Base-by-base conservation (phyloP, 2,113 vertebrate species). In the Phalacrocorax pelagicus region DNA sequence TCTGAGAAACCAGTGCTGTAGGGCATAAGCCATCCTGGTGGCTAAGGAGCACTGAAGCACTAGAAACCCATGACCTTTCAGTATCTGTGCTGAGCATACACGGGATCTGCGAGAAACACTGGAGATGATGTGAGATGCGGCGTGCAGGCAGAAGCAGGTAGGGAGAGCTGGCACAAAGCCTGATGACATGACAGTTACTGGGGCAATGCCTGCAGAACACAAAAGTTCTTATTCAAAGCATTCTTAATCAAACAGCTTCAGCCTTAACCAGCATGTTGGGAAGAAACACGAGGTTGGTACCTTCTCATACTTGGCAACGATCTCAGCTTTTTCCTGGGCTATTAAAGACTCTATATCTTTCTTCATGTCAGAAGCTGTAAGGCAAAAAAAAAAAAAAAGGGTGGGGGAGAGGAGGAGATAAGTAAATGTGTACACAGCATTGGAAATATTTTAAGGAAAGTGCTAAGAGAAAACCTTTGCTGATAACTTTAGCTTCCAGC, bases 321-420 rank as follows among this genome's bases (percentile, higher is more conserved):
- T 99, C 72, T 99, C 99, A 57, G 98, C 98, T 69, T 98, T 98
- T 98, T 99, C 99, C 97, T 98, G 98, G 96, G 98, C 98, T 98
- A 99, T 99, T 98, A 99, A 87, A 54, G 98, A 96, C 58, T 99
- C 99, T 81, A 99, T 98, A 89, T 99, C 99, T 96, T 99, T 99
- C 99, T 99, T 99, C 99, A 99, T 99, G 98, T 99, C 99, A 98
- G 98, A 98, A 98, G 97, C 99, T 99, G 97, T 12, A 97, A 95
- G 29, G 40, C 11, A 13, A 52, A n/a, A 49, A 44, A 16, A 62
- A 65, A 80, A 54, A 61, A 11, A 26, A 34, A 15, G 13, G 15
- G 5, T 2, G 55, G 27, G 6, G 16, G 12, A 38, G 38, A 38
- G 51, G 49, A 75, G 14, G 24, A 84, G 73, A 20, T 91, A 78